A percentile compares a stretch with the other conserved stretches of the same genome.
These are phyloP conservation scores for Eurytoma californica DNA, from an alignment of 2,888 invertebrate species.

Conservation along the genomic window DNA sequence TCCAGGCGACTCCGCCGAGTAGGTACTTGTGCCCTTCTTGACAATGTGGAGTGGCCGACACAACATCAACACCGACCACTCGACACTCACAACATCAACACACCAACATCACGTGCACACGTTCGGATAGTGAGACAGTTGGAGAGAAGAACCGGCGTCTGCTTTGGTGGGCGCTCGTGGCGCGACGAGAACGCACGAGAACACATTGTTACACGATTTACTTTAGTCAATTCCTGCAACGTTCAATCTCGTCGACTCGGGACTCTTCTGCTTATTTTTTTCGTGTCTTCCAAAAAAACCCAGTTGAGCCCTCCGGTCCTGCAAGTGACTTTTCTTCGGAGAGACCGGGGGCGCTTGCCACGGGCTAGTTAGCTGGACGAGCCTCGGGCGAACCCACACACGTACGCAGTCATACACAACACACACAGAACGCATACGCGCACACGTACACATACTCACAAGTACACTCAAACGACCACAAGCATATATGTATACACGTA, in stretches of 20 bases:
- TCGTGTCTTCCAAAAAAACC: constrained; percentile 10
- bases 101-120: neutral
- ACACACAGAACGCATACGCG: constrained; percentile 21
- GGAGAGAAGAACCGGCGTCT: constrained; percentile 31
- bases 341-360: constrained; percentile 49
- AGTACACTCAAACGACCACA: constrained; percentile 16
- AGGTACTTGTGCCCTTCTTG: neutral
- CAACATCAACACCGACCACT: neutral
- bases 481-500: constrained; percentile 24
- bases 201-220: constrained; percentile 15
- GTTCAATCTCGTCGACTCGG: constrained; percentile 50
- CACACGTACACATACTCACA: constrained; percentile 58
- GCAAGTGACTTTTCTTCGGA: constrained; percentile 2
- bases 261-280: constrained; percentile 28
- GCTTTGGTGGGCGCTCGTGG: neutral
- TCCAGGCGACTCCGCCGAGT: neutral
- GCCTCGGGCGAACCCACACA: constrained; percentile 45
- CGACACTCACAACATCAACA: too few species aligned
- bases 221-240: constrained; percentile 50
- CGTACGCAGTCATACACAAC: constrained; percentile 47
- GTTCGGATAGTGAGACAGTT: constrained; percentile 19
- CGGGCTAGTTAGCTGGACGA: constrained; percentile 54
- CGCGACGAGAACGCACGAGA: constrained; percentile 32
- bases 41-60: neutral
- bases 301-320: constrained; percentile 34